A percentile compares a stretch with the other conserved stretches of the same genome.
Evolutionary conservation across 2,888 invertebrate genomes (phyloP).

Genomic region (Drosophila picticornis): DNA sequence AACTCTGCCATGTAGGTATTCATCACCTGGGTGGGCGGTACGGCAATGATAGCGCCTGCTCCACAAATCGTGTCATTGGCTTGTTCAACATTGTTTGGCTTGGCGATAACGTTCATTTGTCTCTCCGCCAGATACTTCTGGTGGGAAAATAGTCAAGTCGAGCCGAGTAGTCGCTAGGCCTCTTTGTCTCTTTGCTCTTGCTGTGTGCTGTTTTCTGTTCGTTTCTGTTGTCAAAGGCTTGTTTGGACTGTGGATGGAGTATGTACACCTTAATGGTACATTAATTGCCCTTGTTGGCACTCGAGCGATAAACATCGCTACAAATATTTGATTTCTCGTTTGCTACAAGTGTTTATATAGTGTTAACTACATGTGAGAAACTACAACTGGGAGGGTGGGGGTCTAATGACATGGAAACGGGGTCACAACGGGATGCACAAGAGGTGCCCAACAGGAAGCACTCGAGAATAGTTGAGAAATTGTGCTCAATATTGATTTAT

Average conservation of each 20-base stretch:
- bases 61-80: constrained; percentile 51
- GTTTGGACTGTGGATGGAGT: constrained; percentile 37
- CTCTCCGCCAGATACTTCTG: constrained; percentile 7
- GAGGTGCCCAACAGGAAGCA: constrained; percentile 37
- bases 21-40: constrained; percentile 62
- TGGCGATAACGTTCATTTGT: constrained; percentile 30
- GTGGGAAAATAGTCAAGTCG: constrained; percentile 42
- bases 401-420: constrained; percentile 1
- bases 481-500: neutral
- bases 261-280: constrained; percentile 74
- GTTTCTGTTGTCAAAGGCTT: constrained; percentile 67
- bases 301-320: constrained; percentile 76
- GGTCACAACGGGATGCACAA: constrained; percentile 4
- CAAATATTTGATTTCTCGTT: constrained; percentile 78
- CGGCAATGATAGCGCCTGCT: constrained; percentile 63
- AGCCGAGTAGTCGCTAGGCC: constrained; percentile 30
- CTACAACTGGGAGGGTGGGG: neutral
- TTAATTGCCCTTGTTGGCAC: constrained; percentile 79
- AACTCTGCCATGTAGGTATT: neutral
- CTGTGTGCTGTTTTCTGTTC: constrained; percentile 22
- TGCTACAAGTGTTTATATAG: constrained; percentile 73
- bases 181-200: constrained; percentile 17
- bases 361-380: constrained; percentile 57
- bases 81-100: constrained; percentile 68
- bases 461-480: constrained; percentile 18